phyloP scores from a whole-genome alignment of 2,888 invertebrate species.

The Agriopis aurantiaria region DNA sequence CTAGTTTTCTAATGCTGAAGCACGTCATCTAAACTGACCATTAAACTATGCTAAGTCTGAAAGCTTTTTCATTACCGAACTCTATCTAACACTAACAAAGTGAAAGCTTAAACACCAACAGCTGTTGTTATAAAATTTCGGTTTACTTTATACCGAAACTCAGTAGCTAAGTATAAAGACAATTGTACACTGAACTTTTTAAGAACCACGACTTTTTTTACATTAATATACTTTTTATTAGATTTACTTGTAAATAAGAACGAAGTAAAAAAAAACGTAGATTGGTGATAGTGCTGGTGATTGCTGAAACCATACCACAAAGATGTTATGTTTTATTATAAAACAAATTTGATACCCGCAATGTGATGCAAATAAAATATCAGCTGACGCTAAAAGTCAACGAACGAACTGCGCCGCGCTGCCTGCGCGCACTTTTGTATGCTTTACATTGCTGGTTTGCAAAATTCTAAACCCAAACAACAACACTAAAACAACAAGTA shows the following conservation, averaged over 20 bases:
- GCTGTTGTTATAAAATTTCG: constrained; percentile 12
- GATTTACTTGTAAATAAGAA: no score
- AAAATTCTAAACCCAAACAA: no score
- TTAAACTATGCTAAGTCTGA: constrained; percentile 18
- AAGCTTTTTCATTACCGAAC: constrained; percentile 15
- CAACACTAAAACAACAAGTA: no score
- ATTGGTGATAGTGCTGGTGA: neutral
- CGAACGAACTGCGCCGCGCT: no score
- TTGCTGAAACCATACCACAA: no score
- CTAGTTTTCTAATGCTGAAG: neutral
- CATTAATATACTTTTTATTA: neutral
- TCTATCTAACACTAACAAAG: constrained; percentile 18
- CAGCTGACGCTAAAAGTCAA: no score
- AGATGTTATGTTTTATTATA: no score
- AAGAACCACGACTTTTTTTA: neutral
- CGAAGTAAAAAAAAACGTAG: no score
- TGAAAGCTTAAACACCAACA: constrained; percentile 18
- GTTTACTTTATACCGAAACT: constrained; percentile 10
- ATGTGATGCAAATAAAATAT: no score
- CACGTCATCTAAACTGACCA: constrained; percentile 2
- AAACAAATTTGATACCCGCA: no score
- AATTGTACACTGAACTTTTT: neutral
- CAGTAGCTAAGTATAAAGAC: neutral
- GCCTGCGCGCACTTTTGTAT: no score
- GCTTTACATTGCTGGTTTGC: no score